Evolutionary conservation across 2,888 invertebrate species (phyloP).

Genomic region (Oxyteleia sp.): DNA sequence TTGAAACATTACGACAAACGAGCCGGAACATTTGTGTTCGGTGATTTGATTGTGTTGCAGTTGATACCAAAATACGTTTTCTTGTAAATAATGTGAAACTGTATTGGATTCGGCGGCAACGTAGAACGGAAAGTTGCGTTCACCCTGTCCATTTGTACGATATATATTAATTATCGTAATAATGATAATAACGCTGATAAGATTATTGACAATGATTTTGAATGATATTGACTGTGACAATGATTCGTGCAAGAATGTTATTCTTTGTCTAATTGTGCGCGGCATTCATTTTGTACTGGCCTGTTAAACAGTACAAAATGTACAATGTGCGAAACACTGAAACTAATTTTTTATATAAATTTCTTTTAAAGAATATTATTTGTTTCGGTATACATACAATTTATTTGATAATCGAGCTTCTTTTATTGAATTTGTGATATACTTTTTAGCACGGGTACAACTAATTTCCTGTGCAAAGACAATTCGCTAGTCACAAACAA

Average conservation of each 20-base stretch:
- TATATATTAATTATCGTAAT: constrained; percentile 31
- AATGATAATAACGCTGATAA: constrained; percentile 11
- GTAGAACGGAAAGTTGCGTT: constrained; percentile 12
- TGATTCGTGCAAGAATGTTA: not conserved
- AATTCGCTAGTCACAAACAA: constrained; percentile 1
- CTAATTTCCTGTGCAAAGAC: too few relatives aligned
- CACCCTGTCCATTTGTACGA: constrained; percentile 62
- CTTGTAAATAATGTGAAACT: constrained; percentile 49
- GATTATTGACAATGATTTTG: constrained; percentile 5
- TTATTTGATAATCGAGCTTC: too few relatives aligned
- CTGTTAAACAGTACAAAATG: constrained; percentile 15
- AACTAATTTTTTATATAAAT: not conserved
- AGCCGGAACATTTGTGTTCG: not conserved
- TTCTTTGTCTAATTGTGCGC: constrained; percentile 10
- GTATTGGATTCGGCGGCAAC: constrained; percentile 6
- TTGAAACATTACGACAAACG: not conserved
- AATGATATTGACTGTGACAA: not conserved
- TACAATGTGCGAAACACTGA: constrained; percentile 14
- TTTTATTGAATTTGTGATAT: too few relatives aligned
- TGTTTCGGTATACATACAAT: too few relatives aligned
- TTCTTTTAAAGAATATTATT: too few relatives aligned
- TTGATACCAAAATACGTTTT: constrained; percentile 39
- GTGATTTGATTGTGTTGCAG: not conserved
- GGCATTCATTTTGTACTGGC: constrained; percentile 21
- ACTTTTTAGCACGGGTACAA: too few relatives aligned